Conservation (phyloP, 2,113 vertebrate genomes). For the Pachyramphus minor region DNA sequence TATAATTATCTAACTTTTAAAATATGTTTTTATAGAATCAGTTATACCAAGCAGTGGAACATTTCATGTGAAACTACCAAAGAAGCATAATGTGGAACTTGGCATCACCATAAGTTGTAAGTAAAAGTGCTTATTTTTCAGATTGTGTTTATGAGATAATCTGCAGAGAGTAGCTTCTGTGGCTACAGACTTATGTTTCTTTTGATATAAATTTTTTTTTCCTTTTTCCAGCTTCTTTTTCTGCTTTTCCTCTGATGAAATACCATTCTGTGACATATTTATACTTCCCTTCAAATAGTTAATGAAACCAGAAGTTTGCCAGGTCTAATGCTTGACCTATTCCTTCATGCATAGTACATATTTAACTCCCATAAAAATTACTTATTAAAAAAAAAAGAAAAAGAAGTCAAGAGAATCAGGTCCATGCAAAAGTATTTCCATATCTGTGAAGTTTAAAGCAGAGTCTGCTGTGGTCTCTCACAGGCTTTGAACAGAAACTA, state of each 20-base stretch:
- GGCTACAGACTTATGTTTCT: not conserved
- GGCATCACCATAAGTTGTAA: slow-evolving; percentile 98
- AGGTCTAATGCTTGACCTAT: not conserved
- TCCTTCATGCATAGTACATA: not conserved
- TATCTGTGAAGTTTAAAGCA: not conserved
- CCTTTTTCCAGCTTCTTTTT: not conserved
- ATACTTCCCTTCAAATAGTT: not conserved
- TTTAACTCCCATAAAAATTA: not conserved
- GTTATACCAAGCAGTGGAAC: slow-evolving; percentile 98
- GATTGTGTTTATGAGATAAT: not conserved
- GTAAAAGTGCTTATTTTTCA: slow-evolving; percentile 66
- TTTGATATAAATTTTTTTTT: not conserved
- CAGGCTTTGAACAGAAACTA: not conserved
- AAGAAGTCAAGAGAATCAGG: not conserved
- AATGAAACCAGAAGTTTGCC: not conserved
- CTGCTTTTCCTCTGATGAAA: not conserved
- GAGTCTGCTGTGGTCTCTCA: not conserved
- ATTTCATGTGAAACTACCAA: slow-evolving; percentile 97
- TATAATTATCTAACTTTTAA: not conserved
- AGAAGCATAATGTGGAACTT: slow-evolving; percentile 95
- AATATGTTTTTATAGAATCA: slow-evolving; percentile 80
- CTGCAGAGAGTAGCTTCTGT: not conserved
- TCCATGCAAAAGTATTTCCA: not conserved
- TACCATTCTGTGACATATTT: not conserved
- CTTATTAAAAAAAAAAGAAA: not conserved